These are phyloP conservation scores for Lysandra bellargus DNA, from an alignment of 2,888 invertebrate species.

Conservation along the genomic window DNA sequence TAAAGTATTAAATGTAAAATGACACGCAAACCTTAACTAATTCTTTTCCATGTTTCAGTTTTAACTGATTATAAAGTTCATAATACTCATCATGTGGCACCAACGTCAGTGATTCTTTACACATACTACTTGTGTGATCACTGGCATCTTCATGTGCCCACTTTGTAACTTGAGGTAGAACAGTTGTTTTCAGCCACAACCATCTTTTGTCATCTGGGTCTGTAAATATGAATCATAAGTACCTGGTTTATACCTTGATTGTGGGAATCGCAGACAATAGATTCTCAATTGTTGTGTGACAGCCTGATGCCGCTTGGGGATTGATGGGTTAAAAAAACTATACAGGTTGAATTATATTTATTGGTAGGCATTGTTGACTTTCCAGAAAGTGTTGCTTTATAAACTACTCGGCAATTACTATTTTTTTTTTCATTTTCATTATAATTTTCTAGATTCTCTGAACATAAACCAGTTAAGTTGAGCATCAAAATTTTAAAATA, in stretches of 20 bases:
- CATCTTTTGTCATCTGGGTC: conserved; percentile 53
- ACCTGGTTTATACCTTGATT: no score
- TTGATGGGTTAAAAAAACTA: background rate
- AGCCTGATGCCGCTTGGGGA: no score
- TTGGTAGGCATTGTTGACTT: no score
- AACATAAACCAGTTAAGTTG: no score
- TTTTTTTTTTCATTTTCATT: background rate
- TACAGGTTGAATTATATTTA: no score
- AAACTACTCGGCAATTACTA: background rate
- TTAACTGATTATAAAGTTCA: conserved; percentile 85
- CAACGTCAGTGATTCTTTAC: conserved; percentile 82
- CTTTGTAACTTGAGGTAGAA: conserved; percentile 82
- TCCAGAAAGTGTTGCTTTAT: no score
- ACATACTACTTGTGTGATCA: conserved; percentile 45
- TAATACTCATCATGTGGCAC: conserved; percentile 86
- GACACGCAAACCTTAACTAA: conserved; percentile 82
- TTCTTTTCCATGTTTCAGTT: conserved; percentile 87
- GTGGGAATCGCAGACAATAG: no score
- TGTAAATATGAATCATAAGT: conserved; percentile 44
- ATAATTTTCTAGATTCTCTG: background rate
- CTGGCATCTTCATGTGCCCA: conserved; percentile 77
- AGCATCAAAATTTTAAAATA: conserved; percentile 25
- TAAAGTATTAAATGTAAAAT: no score
- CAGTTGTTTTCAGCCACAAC: conserved; percentile 78
- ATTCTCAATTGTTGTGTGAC: no score